Evolutionary conservation across 2,797 vertebrate species (phyloP).

Genomic region (Ataeniobius toweri): DNA sequence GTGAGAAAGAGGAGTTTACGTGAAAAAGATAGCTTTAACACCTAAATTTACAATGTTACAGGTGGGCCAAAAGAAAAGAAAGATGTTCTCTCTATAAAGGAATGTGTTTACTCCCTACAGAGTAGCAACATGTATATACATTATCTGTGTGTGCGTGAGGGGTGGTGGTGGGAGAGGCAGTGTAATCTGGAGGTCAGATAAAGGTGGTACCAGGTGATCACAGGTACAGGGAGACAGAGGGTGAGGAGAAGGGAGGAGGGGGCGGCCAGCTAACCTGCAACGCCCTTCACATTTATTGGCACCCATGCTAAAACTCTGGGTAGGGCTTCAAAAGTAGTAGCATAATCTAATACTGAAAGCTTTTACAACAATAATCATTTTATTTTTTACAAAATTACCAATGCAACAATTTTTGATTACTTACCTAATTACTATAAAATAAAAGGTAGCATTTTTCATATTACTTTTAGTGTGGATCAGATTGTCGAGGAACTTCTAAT

Average conservation of each 20-base stretch:
- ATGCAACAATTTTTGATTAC: neutral
- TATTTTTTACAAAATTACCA: too few relatives aligned
- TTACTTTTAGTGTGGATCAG: neutral
- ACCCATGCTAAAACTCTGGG: neutral
- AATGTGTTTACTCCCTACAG: constrained; percentile 65
- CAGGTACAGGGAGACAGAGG: constrained; percentile 65
- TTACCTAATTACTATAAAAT: neutral
- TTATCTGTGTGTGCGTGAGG: constrained; percentile 32
- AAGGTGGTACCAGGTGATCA: constrained; percentile 73
- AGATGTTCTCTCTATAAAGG: constrained; percentile 31
- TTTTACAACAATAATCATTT: too few relatives aligned
- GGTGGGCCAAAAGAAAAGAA: constrained; percentile 40
- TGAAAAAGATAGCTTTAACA: constrained; percentile 18
- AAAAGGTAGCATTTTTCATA: neutral
- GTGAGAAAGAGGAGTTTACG: constrained; percentile 4
- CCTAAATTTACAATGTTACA: constrained; percentile 25
- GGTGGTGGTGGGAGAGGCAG: constrained; percentile 1
- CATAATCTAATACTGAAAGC: neutral
- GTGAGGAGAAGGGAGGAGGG: constrained; percentile 38
- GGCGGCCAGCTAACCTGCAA: constrained; percentile 14
- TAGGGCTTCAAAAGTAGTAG: neutral
- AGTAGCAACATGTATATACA: constrained; percentile 39
- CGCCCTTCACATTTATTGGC: constrained; percentile 1
- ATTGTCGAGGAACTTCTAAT: neutral
- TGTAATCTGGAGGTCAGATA: constrained; percentile 53